Conservation (phyloP, 2,113 vertebrate genomes). For the Nannobrachium achirus region DNA sequence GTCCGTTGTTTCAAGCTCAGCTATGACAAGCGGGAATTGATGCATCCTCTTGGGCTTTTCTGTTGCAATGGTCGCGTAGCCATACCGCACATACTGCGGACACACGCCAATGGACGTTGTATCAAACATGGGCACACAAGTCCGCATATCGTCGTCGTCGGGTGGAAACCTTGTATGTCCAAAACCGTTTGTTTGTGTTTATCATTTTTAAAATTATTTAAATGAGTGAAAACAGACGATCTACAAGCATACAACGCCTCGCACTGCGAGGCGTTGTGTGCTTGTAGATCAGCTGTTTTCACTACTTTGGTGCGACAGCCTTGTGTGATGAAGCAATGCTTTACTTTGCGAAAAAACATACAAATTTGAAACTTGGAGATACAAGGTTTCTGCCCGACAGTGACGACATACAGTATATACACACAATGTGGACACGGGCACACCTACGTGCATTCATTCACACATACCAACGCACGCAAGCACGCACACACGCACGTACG, state of each 20-base stretch:
- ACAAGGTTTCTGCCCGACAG: no score
- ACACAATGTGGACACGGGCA: neutral
- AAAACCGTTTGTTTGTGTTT: no score
- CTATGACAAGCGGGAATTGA: slow-evolving; percentile 13
- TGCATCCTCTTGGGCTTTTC: slow-evolving; percentile 2
- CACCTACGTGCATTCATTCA: neutral
- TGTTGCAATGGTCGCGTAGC: neutral
- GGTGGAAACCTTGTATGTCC: no score
- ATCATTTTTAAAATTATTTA: no score
- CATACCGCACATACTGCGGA: neutral
- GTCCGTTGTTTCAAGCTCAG: slow-evolving; percentile 29
- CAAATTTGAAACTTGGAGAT: no score
- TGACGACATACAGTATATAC: neutral
- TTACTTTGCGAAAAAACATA: no score
- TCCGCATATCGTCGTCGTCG: neutral
- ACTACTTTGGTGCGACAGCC: no score
- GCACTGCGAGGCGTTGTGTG: no score
- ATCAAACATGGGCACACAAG: neutral
- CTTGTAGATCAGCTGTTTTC: no score
- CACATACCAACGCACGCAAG: neutral
- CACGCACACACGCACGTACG: neutral
- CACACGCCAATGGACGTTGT: neutral
- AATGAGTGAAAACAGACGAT: no score
- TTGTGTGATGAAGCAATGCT: no score
- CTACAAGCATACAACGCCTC: no score